Evolutionary conservation across 2,113 vertebrate species (phyloP).

Genomic region (Tonatia bakeri): DNA sequence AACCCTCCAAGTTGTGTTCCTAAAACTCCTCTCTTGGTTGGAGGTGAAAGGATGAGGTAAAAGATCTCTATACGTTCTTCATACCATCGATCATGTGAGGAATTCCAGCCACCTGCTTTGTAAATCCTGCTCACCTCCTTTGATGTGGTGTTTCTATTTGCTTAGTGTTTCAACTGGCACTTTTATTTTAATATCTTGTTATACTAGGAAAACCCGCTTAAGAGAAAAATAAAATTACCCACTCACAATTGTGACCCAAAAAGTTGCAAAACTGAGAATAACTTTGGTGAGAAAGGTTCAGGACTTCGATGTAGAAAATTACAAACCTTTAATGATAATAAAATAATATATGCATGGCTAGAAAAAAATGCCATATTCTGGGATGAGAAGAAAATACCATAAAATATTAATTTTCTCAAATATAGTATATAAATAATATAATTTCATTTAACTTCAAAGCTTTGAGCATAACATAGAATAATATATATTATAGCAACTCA

Average conservation of each 20-base stretch:
- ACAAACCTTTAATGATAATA: not conserved
- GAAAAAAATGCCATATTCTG: not conserved
- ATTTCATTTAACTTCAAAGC: not conserved
- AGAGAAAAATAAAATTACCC: not conserved
- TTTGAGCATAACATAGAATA: not conserved
- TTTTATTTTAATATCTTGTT: not conserved
- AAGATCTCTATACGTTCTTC: not conserved
- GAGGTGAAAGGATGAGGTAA: not conserved
- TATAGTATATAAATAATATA: not conserved
- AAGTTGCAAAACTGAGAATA: not conserved
- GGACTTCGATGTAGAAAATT: not conserved
- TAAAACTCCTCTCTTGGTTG: not conserved
- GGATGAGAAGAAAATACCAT: not conserved
- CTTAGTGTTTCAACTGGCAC: not conserved
- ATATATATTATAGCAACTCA: not conserved
- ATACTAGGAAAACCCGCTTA: not conserved
- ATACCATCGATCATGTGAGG: not conserved
- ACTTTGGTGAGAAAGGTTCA: not conserved
- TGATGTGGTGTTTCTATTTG: not conserved
- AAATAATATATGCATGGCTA: not conserved
- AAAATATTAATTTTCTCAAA: not conserved
- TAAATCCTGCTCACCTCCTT: not conserved
- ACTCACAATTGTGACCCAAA: not conserved
- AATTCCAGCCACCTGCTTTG: not conserved
- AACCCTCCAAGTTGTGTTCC: not conserved